phyloP scores from a whole-genome alignment of 2,113 vertebrate genomes.

The Nansenia antarctica region DNA sequence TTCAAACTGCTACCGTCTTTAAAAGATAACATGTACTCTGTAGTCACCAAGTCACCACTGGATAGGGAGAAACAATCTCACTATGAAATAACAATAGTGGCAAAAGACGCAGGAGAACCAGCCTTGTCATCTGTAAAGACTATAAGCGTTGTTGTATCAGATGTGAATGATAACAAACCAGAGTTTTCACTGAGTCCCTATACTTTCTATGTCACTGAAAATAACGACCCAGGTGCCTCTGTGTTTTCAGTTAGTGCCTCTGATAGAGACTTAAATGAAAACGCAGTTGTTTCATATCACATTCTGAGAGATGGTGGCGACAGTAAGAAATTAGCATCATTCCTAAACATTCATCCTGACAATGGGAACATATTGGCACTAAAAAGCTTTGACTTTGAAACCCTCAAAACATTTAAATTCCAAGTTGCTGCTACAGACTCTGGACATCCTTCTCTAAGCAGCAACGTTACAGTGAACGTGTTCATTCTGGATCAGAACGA shows the following conservation, averaged over 20 bases:
- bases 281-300: slow-evolving; percentile 57
- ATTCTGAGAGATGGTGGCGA: slow-evolving; percentile 21
- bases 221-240: slow-evolving; percentile 40
- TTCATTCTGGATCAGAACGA: no score
- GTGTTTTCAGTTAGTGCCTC: slow-evolving; percentile 64
- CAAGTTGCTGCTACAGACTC: slow-evolving; percentile 38
- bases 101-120: slow-evolving; percentile 62
- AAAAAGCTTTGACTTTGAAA: no score
- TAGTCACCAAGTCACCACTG: slow-evolving; percentile 55
- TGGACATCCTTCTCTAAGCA: slow-evolving; percentile 27
- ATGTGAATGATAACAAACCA: slow-evolving; percentile 72
- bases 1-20: slow-evolving; percentile 54
- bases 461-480: no score
- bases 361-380: slow-evolving; percentile 39
- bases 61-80: slow-evolving; percentile 58
- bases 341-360: slow-evolving; percentile 42
- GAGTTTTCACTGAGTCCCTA: slow-evolving; percentile 40
- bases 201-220: slow-evolving; percentile 58
- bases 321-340: slow-evolving; percentile 1
- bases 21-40: slow-evolving; percentile 60
- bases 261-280: slow-evolving; percentile 59
- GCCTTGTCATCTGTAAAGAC: slow-evolving; percentile 54
- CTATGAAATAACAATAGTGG: slow-evolving; percentile 60
- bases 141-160: slow-evolving; percentile 62
- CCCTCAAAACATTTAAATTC: no score